Conservation (phyloP, 2,797 vertebrate genomes). For the Onychomys torridus region DNA sequence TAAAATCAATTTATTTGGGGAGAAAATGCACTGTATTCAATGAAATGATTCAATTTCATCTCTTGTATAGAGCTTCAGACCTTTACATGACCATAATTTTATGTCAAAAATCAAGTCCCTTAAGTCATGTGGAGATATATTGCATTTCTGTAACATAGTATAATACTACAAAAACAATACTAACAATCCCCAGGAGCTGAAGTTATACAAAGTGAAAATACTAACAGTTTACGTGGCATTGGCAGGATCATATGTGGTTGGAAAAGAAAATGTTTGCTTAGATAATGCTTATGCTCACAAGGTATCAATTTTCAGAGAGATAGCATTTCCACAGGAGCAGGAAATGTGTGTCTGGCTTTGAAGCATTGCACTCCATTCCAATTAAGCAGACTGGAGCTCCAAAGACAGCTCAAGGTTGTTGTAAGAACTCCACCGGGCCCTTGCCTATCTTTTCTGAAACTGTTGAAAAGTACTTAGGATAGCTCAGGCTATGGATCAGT, state of each 20-base stretch:
- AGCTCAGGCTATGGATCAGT: not conserved
- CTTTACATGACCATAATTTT: slow-evolving; percentile 70
- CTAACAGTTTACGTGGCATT: slow-evolving; percentile 58
- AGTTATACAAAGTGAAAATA: slow-evolving; percentile 70
- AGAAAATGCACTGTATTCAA: slow-evolving; percentile 69
- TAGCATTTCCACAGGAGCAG: not conserved
- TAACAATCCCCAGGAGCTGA: slow-evolving; percentile 68
- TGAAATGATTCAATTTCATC: slow-evolving; percentile 70
- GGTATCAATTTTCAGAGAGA: slow-evolving; percentile 5
- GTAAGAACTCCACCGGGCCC: slow-evolving; percentile 47
- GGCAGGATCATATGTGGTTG: not conserved
- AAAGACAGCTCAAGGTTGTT: slow-evolving; percentile 64
- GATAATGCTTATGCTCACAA: not conserved
- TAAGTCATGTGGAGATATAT: slow-evolving; percentile 53
- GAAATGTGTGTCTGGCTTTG: slow-evolving; percentile 50
- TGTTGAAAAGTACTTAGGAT: slow-evolving; percentile 15
- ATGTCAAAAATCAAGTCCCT: slow-evolving; percentile 72
- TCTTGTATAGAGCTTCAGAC: slow-evolving; percentile 64
- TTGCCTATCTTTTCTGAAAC: slow-evolving; percentile 52
- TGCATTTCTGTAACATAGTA: slow-evolving; percentile 3
- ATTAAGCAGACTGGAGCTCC: slow-evolving; percentile 52
- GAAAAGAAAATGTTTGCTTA: not conserved
- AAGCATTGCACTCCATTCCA: slow-evolving; percentile 56
- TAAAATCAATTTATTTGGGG: slow-evolving; percentile 74
- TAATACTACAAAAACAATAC: slow-evolving; percentile 69